These are phyloP conservation scores for Mellivora capensis DNA, from an alignment of 2,113 vertebrate species.

Conservation along the genomic window DNA sequence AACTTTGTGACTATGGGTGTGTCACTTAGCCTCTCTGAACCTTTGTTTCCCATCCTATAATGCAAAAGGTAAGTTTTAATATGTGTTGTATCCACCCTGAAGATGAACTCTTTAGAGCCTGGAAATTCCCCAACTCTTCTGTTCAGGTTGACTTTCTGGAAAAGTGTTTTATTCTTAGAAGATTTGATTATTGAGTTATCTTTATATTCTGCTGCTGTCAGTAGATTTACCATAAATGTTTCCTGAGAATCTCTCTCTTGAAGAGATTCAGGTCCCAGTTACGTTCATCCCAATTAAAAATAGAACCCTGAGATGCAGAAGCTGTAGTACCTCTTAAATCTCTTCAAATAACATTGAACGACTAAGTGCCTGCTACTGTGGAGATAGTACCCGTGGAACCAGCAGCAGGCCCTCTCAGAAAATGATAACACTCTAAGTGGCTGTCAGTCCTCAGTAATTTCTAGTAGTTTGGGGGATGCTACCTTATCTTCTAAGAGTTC, in stretches of 20 bases:
- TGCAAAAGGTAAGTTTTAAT: not conserved
- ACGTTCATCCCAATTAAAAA: slow-evolving; percentile 74
- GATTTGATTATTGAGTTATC: slow-evolving; percentile 59
- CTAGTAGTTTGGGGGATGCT: not conserved
- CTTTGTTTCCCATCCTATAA: not conserved
- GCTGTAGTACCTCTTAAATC: slow-evolving; percentile 67
- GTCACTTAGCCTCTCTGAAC: not conserved
- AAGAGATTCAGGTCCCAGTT: slow-evolving; percentile 64
- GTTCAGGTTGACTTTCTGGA: slow-evolving; percentile 32
- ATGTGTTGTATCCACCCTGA: not conserved
- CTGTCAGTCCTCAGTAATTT: slow-evolving; percentile 42
- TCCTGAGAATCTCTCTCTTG: slow-evolving; percentile 58
- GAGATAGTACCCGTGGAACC: slow-evolving; percentile 47
- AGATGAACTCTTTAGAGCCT: not conserved
- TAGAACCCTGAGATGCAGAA: slow-evolving; percentile 66
- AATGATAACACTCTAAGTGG: slow-evolving; percentile 57
- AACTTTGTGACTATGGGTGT: not conserved
- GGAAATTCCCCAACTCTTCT: not conserved
- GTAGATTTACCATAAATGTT: slow-evolving; percentile 63
- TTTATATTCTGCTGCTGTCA: slow-evolving; percentile 52
- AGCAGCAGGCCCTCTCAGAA: slow-evolving; percentile 52
- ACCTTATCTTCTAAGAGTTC: slow-evolving; percentile 65
- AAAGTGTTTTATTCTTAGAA: slow-evolving; percentile 51
- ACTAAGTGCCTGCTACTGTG: slow-evolving; percentile 75
- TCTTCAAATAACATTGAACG: slow-evolving; percentile 70